phyloP scores from a whole-genome alignment of 2,113 vertebrate genomes.

The Gila orcuttii region DNA sequence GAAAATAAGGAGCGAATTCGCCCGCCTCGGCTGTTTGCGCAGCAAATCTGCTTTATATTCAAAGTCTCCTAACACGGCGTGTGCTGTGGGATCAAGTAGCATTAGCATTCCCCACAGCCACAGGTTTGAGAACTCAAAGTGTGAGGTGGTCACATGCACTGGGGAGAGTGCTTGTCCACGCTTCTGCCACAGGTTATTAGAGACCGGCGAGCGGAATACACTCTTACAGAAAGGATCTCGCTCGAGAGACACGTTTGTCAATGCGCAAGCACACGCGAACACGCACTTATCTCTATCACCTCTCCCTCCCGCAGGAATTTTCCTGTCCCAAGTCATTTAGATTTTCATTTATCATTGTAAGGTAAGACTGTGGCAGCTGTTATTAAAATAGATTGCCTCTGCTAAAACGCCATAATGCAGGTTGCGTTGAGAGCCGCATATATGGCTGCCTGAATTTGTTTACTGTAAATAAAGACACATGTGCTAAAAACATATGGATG shows the following conservation, averaged over 20 bases:
- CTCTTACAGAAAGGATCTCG: slow-evolving; percentile 55
- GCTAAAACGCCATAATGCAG: slow-evolving; percentile 77
- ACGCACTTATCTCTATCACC: slow-evolving; percentile 68
- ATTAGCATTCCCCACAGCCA: slow-evolving; percentile 27
- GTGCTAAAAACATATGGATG: slow-evolving; percentile 2
- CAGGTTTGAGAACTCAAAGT: slow-evolving; percentile 13
- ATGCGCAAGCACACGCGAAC: slow-evolving; percentile 28
- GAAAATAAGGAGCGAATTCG: slow-evolving; percentile 36
- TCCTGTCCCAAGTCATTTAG: slow-evolving; percentile 80
- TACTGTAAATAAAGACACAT: neutral
- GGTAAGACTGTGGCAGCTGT: slow-evolving; percentile 80
- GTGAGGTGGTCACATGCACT: slow-evolving; percentile 56
- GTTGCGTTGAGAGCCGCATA: slow-evolving; percentile 61
- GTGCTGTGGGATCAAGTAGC: slow-evolving; percentile 15
- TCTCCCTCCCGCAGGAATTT: slow-evolving; percentile 73
- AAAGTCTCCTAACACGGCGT: neutral
- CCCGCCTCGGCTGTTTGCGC: slow-evolving; percentile 6
- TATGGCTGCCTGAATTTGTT: slow-evolving; percentile 20
- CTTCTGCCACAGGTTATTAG: slow-evolving; percentile 73
- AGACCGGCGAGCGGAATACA: slow-evolving; percentile 65
- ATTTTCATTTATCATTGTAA: slow-evolving; percentile 81
- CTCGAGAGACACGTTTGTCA: neutral
- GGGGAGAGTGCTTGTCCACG: slow-evolving; percentile 71
- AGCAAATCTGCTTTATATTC: slow-evolving; percentile 40
- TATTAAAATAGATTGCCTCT: slow-evolving; percentile 82